Base-by-base conservation (phyloP, 1,140 invertebrate species). In the Drosophila guanche region DNA sequence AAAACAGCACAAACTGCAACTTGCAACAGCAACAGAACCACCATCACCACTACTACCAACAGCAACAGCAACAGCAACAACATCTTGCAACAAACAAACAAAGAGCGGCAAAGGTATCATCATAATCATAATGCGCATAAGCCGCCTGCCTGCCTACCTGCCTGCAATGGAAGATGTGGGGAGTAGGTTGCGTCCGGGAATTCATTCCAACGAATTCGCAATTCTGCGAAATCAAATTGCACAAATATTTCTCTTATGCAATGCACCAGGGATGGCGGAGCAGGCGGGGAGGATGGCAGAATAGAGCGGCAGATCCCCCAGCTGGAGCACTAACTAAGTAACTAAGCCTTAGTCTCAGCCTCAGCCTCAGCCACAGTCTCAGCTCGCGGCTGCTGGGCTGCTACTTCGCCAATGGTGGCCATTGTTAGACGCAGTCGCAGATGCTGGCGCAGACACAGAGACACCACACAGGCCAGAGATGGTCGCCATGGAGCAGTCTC, bases 201-300 rank as follows among this genome's bases (percentile, higher is more conserved):
- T 86, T 86, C 78, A 86, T 90, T 90, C 86, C 86, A 90, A 62
- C 72, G 86, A 90, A 90, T 86, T 90, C 88, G 63, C 86, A 90
- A 90, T 90, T 90, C 86, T 77, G 72, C 86, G 86, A 90, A 90
- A 90, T 90, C 75, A 90, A 90, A 90, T 90, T 90, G 86, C 86
- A 90, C 75, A 90, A 90, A 90, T 90, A 89, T 88, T 88, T 86
- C 78, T 72, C 78, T 86, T 85, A 84, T 86, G 83, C 83, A 88
- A 88, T 86, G 74, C 83, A 86, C 43, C 58, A 45, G 52, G 55
- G 61, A 56, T 41, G 48, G 41, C 16, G 52, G n/a, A 4, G 33
- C 8, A 22, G 42, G 50, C 48, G 27, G 12, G 45, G 12, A 20
- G 37, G 22, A 0, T 12, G 12, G 33, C 29, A 37, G 60, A 46